phyloP scores from a whole-genome alignment of 1,140 invertebrate genomes.

The Apis mellifera region Amel_HAv3.1 CM009937.2:6996001-6996500 shows the following conservation, averaged over 20 bases:
- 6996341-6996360: not conserved
- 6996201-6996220: slow-evolving; percentile 57
- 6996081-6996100: slow-evolving; percentile 48
- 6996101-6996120: slow-evolving; percentile 33
- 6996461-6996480: too few species aligned
- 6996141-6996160: slow-evolving; percentile 33
- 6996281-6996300: not conserved
- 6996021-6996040: slow-evolving; percentile 13
- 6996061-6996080: slow-evolving; percentile 55
- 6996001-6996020: slow-evolving; percentile 37
- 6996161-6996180: slow-evolving; percentile 49
- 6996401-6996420: too few species aligned
- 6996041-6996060: slow-evolving; percentile 58
- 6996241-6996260: slow-evolving; percentile 55
- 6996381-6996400: too few species aligned
- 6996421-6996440: too few species aligned
- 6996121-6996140: slow-evolving; percentile 39
- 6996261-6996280: slow-evolving; percentile 55
- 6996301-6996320: not conserved
- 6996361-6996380: too few species aligned
- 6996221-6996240: slow-evolving; percentile 60
- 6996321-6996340: not conserved
- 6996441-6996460: too few species aligned
- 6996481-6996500: too few species aligned
- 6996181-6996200: slow-evolving; percentile 62